These are phyloP conservation scores for Dreissena rostriformis DNA, from an alignment of 1,140 invertebrate species.

Conservation along the genomic window DNA sequence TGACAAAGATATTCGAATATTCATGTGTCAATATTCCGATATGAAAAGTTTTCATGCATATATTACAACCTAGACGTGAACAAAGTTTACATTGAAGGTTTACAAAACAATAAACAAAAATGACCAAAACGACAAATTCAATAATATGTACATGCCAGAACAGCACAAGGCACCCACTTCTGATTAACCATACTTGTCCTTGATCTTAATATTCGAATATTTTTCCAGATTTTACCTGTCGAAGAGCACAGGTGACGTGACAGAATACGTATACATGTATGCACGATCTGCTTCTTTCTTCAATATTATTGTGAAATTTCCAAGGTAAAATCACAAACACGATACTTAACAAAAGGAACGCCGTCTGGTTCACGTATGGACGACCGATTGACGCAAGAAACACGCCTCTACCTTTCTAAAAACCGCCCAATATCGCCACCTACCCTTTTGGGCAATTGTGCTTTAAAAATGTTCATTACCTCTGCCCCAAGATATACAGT, in stretches of 20 bases:
- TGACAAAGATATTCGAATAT: too few species aligned
- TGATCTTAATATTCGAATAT: slow-evolving; percentile 2
- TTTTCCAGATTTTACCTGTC: slow-evolving; percentile 11
- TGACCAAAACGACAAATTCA: slow-evolving; percentile 29
- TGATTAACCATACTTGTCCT: slow-evolving; percentile 5
- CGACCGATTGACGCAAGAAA: slow-evolving; percentile 24
- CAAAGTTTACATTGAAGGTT: background rate
- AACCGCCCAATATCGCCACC: slow-evolving; percentile 23
- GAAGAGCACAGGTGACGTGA: slow-evolving; percentile 5
- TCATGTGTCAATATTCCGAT: too few species aligned
- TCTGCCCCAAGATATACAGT: too few species aligned
- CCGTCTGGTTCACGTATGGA: background rate
- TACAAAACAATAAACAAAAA: background rate
- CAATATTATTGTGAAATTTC: background rate
- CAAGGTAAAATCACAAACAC: slow-evolving; percentile 24
- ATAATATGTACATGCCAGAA: slow-evolving; percentile 10
- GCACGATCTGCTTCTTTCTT: background rate
- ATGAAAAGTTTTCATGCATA: background rate
- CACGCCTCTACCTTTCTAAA: slow-evolving; percentile 29
- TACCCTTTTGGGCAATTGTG: slow-evolving; percentile 39
- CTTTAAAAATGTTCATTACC: too few species aligned
- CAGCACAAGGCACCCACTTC: background rate
- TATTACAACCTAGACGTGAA: too few species aligned
- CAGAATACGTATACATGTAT: background rate
- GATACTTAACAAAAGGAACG: slow-evolving; percentile 10